Evolutionary conservation across 2,113 vertebrate species (phyloP).

Genomic region (Camelus dromedarius): DNA sequence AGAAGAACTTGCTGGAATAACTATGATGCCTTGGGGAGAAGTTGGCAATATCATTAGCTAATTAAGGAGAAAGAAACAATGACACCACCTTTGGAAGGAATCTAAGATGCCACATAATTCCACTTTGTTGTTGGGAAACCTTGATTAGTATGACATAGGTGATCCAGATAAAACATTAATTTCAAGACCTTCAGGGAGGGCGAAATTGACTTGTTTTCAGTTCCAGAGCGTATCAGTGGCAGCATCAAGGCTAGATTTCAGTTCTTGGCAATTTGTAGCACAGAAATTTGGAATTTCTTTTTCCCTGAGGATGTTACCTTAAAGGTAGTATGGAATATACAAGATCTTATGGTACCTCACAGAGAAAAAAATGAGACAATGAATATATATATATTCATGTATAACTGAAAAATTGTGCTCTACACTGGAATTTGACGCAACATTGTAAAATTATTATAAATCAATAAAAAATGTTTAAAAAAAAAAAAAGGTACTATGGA

Average conservation of each 20-base stretch:
- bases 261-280: constrained; percentile 55
- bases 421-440: too few relatives aligned
- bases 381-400: too few relatives aligned
- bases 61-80: constrained; percentile 75
- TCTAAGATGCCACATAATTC: constrained; percentile 72
- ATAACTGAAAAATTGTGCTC: too few relatives aligned
- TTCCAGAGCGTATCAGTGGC: constrained; percentile 16
- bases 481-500: background rate
- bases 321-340: background rate
- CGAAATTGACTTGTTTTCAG: background rate
- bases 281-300: constrained; percentile 44
- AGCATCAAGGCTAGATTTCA: constrained; percentile 54
- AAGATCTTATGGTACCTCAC: too few relatives aligned
- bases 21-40: constrained; percentile 69
- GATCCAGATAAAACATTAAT: constrained; percentile 78
- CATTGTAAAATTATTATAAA: too few relatives aligned
- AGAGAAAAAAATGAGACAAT: too few relatives aligned
- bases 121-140: constrained; percentile 67
- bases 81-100: constrained; percentile 79
- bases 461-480: too few relatives aligned
- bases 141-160: constrained; percentile 57
- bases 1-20: constrained; percentile 75
- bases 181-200: constrained; percentile 47
- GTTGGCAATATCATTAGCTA: constrained; percentile 69
- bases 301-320: constrained; percentile 52